Conservation (phyloP, 2,888 invertebrate species). For the Erpobdella octoculata region DNA sequence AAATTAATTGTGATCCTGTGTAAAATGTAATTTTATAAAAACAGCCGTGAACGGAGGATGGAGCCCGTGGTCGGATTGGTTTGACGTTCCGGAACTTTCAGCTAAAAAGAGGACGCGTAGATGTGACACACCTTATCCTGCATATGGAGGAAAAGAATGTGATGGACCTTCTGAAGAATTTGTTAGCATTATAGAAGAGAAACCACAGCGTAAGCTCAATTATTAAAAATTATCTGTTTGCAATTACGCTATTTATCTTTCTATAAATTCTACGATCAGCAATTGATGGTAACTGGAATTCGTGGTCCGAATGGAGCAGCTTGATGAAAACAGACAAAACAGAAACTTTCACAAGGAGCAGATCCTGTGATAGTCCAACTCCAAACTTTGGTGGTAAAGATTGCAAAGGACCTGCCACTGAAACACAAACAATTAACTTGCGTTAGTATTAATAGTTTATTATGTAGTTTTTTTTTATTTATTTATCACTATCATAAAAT, state of each 20-base stretch:
- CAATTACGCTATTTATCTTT: neutral
- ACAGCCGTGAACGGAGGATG: conserved; percentile 28
- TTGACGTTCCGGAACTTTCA: conserved; percentile 3
- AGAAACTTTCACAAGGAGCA: conserved; percentile 11
- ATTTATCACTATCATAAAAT: too few species aligned
- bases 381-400: conserved; percentile 30
- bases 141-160: conserved; percentile 28
- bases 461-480: neutral
- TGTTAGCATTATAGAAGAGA: neutral
- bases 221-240: neutral
- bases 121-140: conserved; percentile 29
- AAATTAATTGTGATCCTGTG: neutral
- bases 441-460: conserved; percentile 5
- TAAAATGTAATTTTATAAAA: neutral
- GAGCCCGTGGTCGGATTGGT: conserved; percentile 24
- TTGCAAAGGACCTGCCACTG: conserved; percentile 23
- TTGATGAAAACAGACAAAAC: conserved; percentile 19
- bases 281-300: conserved; percentile 33
- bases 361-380: conserved; percentile 28
- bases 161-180: conserved; percentile 21
- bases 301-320: conserved; percentile 24
- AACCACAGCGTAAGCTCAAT: conserved; percentile 7
- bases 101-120: conserved; percentile 16
- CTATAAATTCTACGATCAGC: conserved; percentile 5
- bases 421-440: neutral